Evolutionary conservation across 2,888 invertebrate species (phyloP), one percentile per base, ranked within the genome.

Genomic region (Nebria brevicollis): DNA sequence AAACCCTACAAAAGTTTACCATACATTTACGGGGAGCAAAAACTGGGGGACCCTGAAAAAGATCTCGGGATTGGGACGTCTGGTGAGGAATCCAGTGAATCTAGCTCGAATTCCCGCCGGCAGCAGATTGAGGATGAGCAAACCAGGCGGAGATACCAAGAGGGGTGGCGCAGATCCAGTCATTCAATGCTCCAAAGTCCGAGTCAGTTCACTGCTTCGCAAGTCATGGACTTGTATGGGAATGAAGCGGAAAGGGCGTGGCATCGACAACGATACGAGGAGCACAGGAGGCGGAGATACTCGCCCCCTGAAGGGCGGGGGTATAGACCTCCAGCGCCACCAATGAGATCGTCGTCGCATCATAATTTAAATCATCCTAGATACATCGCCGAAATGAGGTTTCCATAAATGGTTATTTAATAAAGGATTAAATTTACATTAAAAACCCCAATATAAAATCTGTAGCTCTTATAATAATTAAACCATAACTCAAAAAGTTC

Each of bases 51-150:
- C 74, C 92, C 93, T 82, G 94, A 94, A 66, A 95, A 95, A 88
- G 96, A 96, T 87, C 89, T 95, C 77, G 96, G 96, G 0, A 90
- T 96, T 74, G 96, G 96, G 41, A 96, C 96, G 1, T 95, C 95
- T 0, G 95, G 95, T 13, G 96, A 96, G 86, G 95, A 96, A 85
- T 95, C 95, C 0, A 95, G 95, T 83, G 95, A 96, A 87, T 94
- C 94, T 84, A 94, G 95, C 84, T 94, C 95, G 0, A 94, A 94
- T 85, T 94, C 94, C 86, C 91, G 93, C 10, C 90, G 92, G 83
- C 92, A 93, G 85, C 90, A 91, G 0, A 87, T 89, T 6, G 91
- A 91, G 83, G 93, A 93, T 66, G 92, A 92, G 79, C 91, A 91
- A 34, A 90, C 90, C 20, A 90, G 91, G 15, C 90, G 92, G 72